Conservation (phyloP, 2,113 vertebrate genomes). For the Xiphorhynchus elegans region DNA sequence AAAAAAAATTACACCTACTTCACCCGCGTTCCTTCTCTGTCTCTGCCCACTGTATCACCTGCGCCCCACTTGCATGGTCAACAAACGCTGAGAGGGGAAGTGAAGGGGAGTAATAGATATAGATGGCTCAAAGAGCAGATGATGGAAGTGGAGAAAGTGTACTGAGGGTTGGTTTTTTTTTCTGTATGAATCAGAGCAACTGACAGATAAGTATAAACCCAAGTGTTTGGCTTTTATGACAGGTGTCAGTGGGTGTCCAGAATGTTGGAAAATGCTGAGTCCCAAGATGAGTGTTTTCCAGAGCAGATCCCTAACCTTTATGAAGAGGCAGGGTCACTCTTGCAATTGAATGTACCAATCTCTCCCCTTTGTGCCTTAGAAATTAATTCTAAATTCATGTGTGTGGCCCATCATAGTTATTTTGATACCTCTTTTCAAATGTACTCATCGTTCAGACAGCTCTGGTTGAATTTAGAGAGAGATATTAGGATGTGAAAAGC, state of each 20-base stretch:
- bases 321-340: neutral
- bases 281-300: neutral
- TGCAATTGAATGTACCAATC: neutral
- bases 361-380: neutral
- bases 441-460: neutral
- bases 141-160: neutral
- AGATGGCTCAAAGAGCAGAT: neutral
- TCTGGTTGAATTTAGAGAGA: neutral
- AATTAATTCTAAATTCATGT: neutral
- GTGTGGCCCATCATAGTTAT: neutral
- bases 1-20: neutral
- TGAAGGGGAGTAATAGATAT: neutral
- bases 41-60: neutral
- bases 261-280: neutral
- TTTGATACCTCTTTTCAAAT: conserved; percentile 19
- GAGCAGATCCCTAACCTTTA: neutral
- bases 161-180: neutral
- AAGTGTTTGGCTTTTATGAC: neutral
- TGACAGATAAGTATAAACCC: neutral
- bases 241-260: neutral
- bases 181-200: neutral
- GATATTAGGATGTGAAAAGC: neutral
- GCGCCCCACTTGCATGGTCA: neutral
- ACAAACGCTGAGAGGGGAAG: neutral
- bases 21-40: neutral